Conservation (phyloP, 2,888 invertebrate species). For the Strigamia maritima region DNA sequence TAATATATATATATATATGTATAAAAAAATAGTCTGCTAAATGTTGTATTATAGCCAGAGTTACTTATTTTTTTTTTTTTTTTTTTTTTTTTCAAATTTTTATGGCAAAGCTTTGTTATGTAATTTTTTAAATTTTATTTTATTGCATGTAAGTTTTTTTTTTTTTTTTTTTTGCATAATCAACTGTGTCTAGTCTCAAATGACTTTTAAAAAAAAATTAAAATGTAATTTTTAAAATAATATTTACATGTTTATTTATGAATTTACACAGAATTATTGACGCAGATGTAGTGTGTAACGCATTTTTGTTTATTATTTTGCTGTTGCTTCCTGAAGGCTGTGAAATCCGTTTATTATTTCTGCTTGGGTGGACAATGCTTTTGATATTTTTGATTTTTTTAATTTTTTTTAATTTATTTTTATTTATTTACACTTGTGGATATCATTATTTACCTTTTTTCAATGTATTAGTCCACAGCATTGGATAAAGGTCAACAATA, state of each 20-base stretch:
- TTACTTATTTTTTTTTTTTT: background rate
- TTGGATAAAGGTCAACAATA: conserved; percentile 41
- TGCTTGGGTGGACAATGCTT: background rate
- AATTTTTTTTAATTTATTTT: background rate
- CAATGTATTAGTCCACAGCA: conserved; percentile 40
- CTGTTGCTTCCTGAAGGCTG: conserved; percentile 33
- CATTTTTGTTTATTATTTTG: background rate
- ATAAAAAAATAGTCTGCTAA: background rate
- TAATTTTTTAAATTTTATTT: background rate
- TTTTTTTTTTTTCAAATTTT: background rate
- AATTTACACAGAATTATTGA: too few relatives aligned
- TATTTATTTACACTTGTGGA: background rate
- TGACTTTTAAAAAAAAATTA: background rate
- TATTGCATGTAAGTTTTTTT: background rate
- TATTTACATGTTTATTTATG: background rate
- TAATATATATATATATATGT: background rate
- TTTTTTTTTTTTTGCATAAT: background rate
- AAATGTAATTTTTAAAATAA: background rate
- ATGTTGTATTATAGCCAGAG: background rate
- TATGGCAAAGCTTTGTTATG: background rate
- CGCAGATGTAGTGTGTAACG: too few relatives aligned
- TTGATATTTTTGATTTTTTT: background rate
- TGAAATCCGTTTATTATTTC: background rate
- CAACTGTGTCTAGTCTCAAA: background rate
- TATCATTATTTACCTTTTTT: background rate